Conservation (phyloP, 2,888 invertebrate genomes). For the Drosophila flavopinicola region DNA sequence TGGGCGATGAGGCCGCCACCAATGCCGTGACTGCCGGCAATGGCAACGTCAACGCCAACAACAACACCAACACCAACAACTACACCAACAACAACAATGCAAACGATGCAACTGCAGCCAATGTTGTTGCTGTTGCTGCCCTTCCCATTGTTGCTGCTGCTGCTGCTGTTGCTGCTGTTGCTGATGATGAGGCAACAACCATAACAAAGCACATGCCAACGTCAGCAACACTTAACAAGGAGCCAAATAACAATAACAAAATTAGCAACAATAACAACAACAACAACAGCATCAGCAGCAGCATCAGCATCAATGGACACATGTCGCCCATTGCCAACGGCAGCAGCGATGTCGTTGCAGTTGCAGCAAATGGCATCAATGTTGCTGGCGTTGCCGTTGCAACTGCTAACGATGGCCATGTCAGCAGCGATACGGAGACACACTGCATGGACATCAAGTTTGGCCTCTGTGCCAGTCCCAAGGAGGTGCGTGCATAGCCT, state of each 20-base stretch:
- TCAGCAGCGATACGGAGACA: conserved; percentile 78
- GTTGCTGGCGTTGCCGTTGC: conserved; percentile 34
- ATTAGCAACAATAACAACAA: conserved; percentile 70
- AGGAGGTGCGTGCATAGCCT: conserved; percentile 77
- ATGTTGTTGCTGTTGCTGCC: conserved; percentile 47
- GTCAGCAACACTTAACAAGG: conserved; percentile 75
- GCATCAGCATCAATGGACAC: conserved; percentile 56
- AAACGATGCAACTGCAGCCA: conserved; percentile 51
- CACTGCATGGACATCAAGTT: conserved; percentile 82
- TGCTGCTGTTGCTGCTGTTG: conserved; percentile 22
- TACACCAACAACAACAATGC: conserved; percentile 41
- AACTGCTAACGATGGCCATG: conserved; percentile 59
- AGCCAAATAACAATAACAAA: conserved; percentile 78
- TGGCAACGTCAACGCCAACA: conserved; percentile 39
- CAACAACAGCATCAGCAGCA: conserved; percentile 47
- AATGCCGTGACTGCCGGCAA: conserved; percentile 49
- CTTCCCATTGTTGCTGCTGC: conserved; percentile 2
- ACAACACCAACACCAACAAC: conserved; percentile 40
- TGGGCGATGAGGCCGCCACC: conserved; percentile 84
- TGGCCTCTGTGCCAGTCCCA: conserved; percentile 81
- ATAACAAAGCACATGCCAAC: conserved; percentile 67
- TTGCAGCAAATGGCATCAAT: conserved; percentile 49
- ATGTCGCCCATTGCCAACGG: conserved; percentile 48
- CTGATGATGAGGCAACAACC: conserved; percentile 54
- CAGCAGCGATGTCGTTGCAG: conserved; percentile 24